phyloP scores from a whole-genome alignment of 1,140 invertebrate genomes.

The Mylabris phalerata region DNA sequence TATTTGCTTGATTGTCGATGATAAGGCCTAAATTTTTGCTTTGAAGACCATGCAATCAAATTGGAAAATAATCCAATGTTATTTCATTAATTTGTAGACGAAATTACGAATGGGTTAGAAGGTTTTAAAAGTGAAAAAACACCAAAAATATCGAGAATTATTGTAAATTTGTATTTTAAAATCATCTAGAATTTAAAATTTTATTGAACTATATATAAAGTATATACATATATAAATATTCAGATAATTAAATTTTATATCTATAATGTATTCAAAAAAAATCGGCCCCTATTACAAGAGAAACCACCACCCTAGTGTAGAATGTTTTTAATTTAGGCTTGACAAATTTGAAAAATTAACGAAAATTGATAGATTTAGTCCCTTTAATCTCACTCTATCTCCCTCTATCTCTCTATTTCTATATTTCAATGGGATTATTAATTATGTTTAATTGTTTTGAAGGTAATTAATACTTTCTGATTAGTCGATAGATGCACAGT shows the following conservation, averaged over 20 bases:
- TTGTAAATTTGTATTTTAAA: conserved; percentile 37
- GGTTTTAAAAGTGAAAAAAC: conserved; percentile 19
- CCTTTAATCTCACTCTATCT: neutral
- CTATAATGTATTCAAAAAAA: conserved; percentile 31
- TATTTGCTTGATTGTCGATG: neutral
- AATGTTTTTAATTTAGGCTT: neutral
- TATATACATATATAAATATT: conserved; percentile 28
- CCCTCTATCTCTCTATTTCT: no score
- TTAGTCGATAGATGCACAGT: conserved; percentile 30
- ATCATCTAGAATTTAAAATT: conserved; percentile 9
- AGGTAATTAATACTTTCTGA: no score
- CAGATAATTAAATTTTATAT: conserved; percentile 33
- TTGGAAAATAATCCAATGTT: neutral
- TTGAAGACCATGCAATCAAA: conserved; percentile 9
- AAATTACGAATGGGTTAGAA: no score
- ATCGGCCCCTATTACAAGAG: no score
- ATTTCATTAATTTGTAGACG: conserved; percentile 7
- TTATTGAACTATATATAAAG: conserved; percentile 18
- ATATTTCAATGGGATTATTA: conserved; percentile 17
- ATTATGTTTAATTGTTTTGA: conserved; percentile 18
- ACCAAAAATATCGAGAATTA: conserved; percentile 33
- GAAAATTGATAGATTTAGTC: neutral
- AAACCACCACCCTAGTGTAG: conserved; percentile 24
- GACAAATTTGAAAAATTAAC: neutral
- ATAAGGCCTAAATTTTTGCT: neutral